These are phyloP conservation scores for Scylla paramamosain DNA, from an alignment of 1,140 invertebrate species.

Conservation along the genomic window DNA sequence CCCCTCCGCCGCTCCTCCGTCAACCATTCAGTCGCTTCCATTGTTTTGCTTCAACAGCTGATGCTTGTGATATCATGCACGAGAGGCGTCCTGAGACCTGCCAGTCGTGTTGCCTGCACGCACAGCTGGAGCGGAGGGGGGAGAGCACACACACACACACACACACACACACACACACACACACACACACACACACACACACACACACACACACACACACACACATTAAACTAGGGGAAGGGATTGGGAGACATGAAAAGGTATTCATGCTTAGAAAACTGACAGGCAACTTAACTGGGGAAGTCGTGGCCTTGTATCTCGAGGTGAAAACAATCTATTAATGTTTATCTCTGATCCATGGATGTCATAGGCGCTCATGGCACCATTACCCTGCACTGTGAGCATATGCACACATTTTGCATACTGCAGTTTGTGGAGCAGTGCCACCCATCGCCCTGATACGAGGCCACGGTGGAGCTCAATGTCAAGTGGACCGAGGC, in stretches of 20 bases:
- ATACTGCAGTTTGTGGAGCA: too few relatives aligned
- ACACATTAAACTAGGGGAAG: neutral
- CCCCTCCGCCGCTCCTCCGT: neutral
- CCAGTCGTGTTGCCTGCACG: neutral
- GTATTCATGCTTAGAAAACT: neutral
- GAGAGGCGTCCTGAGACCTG: neutral
- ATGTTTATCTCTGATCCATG: neutral
- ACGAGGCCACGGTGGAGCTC: too few relatives aligned
- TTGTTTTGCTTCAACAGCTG: conserved; percentile 22
- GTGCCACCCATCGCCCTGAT: too few relatives aligned
- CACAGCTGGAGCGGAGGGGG: neutral
- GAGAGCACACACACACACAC: neutral
- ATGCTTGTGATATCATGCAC: conserved; percentile 22
- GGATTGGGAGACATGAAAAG: neutral
- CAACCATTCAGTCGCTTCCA: neutral
- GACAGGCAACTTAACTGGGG: neutral
- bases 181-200: conserved; percentile 24
- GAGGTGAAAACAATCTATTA: neutral
- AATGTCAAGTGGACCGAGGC: too few relatives aligned
- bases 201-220: neutral
- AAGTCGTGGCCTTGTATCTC: neutral
- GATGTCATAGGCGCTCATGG: neutral
- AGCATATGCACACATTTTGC: too few relatives aligned
- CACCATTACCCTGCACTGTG: too few relatives aligned
- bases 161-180: conserved; percentile 39